Percentiles rank a stretch among this genome's conserved stretches.
phyloP scores from a whole-genome alignment of 2,888 invertebrate genomes.

The Antitype chi region DNA sequence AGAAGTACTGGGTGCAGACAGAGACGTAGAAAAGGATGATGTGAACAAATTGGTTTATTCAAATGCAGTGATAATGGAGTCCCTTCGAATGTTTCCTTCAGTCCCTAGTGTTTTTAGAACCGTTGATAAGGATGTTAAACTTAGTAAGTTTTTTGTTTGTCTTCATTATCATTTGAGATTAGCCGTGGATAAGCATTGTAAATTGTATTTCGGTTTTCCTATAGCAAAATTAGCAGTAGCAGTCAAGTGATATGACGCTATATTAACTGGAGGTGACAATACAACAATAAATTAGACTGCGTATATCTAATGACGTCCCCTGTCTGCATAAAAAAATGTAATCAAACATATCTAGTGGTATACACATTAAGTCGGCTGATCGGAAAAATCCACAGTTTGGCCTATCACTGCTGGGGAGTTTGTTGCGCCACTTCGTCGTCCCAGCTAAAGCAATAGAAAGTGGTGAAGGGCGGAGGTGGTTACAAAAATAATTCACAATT shows the following conservation, averaged over 20 bases:
- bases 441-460: too few species aligned
- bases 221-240: neutral
- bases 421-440: too few species aligned
- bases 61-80: too few species aligned
- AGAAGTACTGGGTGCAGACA: too few species aligned
- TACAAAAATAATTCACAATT: too few species aligned
- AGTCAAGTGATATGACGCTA: neutral
- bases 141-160: neutral
- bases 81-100: too few species aligned
- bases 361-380: neutral
- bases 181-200: neutral
- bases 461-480: too few species aligned
- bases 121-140: too few species aligned
- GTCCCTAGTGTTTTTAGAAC: too few species aligned
- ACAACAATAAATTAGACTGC: neutral
- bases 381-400: too few species aligned
- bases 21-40: too few species aligned
- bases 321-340: neutral
- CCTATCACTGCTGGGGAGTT: neutral
- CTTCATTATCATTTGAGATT: neutral
- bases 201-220: neutral
- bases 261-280: neutral
- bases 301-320: neutral
- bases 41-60: too few species aligned
- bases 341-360: neutral